Conservation (phyloP, 2,797 vertebrate genomes). For the Muscicapa striata region DNA sequence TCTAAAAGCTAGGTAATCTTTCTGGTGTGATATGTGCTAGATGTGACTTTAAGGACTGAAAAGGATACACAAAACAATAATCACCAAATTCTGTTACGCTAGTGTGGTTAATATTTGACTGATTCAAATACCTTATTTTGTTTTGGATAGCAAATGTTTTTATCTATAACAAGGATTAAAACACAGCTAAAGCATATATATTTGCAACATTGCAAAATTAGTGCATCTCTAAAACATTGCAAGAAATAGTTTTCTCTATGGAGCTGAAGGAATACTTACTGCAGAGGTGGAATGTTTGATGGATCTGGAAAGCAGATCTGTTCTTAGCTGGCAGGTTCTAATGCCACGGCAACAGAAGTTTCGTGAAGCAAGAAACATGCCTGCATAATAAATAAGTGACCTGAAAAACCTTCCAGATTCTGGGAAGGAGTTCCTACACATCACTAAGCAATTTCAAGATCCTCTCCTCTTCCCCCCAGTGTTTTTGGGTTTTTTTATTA, state of each 20-base stretch:
- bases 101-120: not conserved
- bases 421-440: not conserved
- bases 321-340: conserved; percentile 63
- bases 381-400: conserved; percentile 71
- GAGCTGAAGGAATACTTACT: conserved; percentile 77
- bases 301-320: conserved; percentile 59
- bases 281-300: conserved; percentile 74
- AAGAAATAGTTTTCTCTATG: not conserved
- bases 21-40: not conserved
- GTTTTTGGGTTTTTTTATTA: not conserved
- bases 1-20: not conserved
- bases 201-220: not conserved
- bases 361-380: conserved; percentile 79
- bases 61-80: not conserved
- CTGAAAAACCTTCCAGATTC: conserved; percentile 12
- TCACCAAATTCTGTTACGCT: not conserved
- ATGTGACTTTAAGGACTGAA: not conserved
- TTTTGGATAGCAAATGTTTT: not conserved
- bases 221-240: not conserved
- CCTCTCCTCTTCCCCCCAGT: not conserved
- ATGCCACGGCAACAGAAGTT: conserved; percentile 64
- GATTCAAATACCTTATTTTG: not conserved
- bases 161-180: not conserved
- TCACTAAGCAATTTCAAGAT: not conserved
- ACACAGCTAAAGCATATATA: not conserved